These are phyloP conservation scores for Pleuronectes platessa DNA, from an alignment of 2,113 vertebrate species.

Conservation along the genomic window DNA sequence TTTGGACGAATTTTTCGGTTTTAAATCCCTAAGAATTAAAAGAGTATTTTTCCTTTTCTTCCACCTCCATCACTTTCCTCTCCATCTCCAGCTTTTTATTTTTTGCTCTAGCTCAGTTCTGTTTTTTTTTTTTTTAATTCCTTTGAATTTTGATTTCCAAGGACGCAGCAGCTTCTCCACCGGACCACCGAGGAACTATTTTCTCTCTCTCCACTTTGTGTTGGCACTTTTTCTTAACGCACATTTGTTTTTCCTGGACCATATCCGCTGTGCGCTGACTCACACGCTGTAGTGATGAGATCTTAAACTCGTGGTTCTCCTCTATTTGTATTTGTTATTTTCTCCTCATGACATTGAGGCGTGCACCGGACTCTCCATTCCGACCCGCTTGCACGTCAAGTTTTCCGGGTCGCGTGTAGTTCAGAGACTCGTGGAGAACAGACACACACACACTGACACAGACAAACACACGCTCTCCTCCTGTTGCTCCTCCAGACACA, in stretches of 20 bases:
- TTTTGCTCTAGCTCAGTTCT: slow-evolving; percentile 16
- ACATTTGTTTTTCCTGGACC: slow-evolving; percentile 53
- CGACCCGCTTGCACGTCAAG: slow-evolving; percentile 24
- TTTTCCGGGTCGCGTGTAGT: slow-evolving; percentile 12
- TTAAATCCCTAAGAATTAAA: no score
- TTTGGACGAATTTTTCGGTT: neutral
- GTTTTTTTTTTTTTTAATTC: neutral
- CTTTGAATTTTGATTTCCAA: slow-evolving; percentile 2
- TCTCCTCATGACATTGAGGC: slow-evolving; percentile 58
- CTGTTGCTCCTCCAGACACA: slow-evolving; percentile 73
- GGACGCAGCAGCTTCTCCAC: slow-evolving; percentile 42
- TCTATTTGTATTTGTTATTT: slow-evolving; percentile 20
- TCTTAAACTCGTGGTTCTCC: slow-evolving; percentile 62
- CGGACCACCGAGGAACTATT: slow-evolving; percentile 68
- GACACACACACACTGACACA: neutral
- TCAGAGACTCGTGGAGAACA: neutral
- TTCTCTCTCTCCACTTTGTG: slow-evolving; percentile 32
- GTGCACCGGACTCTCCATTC: slow-evolving; percentile 39
- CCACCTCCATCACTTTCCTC: slow-evolving; percentile 42
- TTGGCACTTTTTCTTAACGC: slow-evolving; percentile 14
- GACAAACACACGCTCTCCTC: slow-evolving; percentile 38
- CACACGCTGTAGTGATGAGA: slow-evolving; percentile 49
- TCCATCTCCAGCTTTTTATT: slow-evolving; percentile 13
- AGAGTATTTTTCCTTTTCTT: neutral
- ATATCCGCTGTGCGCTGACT: neutral